phyloP scores from a whole-genome alignment of 2,888 invertebrate species.

The Steromphala cineraria region DNA sequence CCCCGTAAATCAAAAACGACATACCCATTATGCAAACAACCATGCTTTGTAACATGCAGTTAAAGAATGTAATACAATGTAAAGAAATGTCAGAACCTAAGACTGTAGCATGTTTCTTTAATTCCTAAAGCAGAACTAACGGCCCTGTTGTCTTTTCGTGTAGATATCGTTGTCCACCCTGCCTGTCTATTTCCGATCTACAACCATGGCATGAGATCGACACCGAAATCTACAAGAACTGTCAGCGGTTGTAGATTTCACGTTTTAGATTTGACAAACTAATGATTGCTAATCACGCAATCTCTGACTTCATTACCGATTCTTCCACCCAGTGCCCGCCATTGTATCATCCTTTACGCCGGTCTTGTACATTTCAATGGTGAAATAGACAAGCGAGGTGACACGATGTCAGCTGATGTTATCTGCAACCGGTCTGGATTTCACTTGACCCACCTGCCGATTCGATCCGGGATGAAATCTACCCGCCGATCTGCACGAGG shows the following conservation, averaged over 20 bases:
- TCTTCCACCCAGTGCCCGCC: neutral
- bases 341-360: neutral
- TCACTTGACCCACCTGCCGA: neutral
- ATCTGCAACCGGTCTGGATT: neutral
- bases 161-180: neutral
- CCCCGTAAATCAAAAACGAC: too few species aligned
- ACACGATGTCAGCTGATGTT: conserved; percentile 8
- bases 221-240: neutral
- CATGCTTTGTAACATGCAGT: too few species aligned
- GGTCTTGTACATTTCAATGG: neutral
- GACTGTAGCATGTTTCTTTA: neutral
- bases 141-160: neutral
- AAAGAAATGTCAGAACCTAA: neutral
- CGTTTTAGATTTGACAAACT: neutral
- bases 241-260: neutral
- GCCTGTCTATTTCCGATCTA: neutral
- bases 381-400: neutral
- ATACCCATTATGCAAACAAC: too few species aligned
- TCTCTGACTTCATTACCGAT: neutral
- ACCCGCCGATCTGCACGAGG: neutral
- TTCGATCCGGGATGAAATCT: neutral
- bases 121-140: neutral
- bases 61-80: too few species aligned
- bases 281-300: conserved; percentile 6
- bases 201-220: neutral